Evolutionary conservation across 1,140 invertebrate species (phyloP).

Genomic region (Diorhabda sublineata): DNA sequence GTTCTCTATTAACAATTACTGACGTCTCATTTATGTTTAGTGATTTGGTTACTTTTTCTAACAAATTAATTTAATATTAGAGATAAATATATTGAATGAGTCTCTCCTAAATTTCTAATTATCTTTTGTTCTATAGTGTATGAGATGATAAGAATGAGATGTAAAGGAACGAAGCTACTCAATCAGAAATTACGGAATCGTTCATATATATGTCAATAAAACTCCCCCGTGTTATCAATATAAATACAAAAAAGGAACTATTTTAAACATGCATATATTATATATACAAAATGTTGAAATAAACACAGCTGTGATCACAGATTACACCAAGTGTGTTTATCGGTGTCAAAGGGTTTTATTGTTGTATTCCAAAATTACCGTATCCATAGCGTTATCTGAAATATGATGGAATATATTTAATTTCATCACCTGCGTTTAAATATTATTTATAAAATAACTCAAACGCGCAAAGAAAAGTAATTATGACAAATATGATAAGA

Average conservation of each 20-base stretch:
- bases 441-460: too few relatives aligned
- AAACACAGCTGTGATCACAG: constrained; percentile 14
- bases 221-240: constrained; percentile 7
- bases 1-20: too few relatives aligned
- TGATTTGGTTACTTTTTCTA: too few relatives aligned
- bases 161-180: too few relatives aligned
- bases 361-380: constrained; percentile 8
- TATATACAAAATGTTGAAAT: constrained; percentile 5
- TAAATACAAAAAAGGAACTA: constrained; percentile 5
- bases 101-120: too few relatives aligned
- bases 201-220: constrained; percentile 9
- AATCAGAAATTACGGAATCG: background rate
- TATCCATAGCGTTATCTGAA: constrained; percentile 9
- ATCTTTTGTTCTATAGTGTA: too few relatives aligned
- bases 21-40: too few relatives aligned
- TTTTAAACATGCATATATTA: constrained; percentile 13
- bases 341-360: constrained; percentile 6
- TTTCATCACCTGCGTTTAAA: background rate
- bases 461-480: too few relatives aligned
- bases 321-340: constrained; percentile 2
- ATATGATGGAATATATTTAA: background rate
- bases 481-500: too few relatives aligned
- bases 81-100: too few relatives aligned
- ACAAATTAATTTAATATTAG: too few relatives aligned
- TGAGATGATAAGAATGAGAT: too few relatives aligned